These are phyloP conservation scores for Hystrix cristata DNA, from an alignment of 2,113 vertebrate species.

Conservation along the genomic window DNA sequence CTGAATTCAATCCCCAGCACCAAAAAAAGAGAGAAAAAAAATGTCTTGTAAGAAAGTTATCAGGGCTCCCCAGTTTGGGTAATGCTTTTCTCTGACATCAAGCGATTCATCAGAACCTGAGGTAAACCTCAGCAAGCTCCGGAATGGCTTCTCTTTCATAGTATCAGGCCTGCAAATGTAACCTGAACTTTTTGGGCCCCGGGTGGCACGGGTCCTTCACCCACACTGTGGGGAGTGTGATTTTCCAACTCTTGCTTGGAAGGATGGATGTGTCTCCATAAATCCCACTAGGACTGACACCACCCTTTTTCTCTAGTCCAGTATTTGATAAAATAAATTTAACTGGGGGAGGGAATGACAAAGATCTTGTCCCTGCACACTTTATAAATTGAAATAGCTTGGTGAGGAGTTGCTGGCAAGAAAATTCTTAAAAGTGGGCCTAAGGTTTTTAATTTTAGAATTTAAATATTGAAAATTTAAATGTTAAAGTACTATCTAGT, in stretches of 20 bases:
- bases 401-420: neutral
- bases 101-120: neutral
- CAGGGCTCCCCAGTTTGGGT: neutral
- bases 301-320: neutral
- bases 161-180: neutral
- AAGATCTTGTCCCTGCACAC: neutral
- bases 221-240: neutral
- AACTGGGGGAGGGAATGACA: too few relatives aligned
- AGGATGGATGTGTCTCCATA: neutral
- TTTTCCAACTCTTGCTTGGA: neutral
- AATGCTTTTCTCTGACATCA: neutral
- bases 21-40: too few relatives aligned
- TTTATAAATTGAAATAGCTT: neutral
- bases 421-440: neutral
- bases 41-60: neutral
- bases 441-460: neutral
- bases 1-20: too few relatives aligned
- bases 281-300: neutral
- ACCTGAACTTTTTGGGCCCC: neutral
- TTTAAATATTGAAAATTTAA: slow-evolving; percentile 24
- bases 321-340: neutral
- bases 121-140: neutral
- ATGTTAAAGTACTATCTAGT: neutral
- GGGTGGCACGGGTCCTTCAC: neutral
- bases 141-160: neutral